A percentile compares a stretch with the other conserved stretches of the same genome.
phyloP scores from a whole-genome alignment of 2,888 invertebrate genomes.

The Melitaea athalia region DNA sequence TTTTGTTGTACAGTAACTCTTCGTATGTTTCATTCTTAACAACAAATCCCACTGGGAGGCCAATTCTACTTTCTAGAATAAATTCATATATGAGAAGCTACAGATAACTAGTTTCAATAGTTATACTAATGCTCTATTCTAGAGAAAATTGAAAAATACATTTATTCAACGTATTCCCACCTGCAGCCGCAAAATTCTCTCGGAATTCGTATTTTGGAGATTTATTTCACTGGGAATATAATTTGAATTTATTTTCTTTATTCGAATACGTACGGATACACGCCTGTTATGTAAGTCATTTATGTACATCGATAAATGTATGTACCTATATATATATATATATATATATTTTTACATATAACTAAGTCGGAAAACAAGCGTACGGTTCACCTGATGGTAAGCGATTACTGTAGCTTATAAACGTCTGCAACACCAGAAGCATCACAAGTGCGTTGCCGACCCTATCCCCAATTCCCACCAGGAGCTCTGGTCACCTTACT shows the following conservation, averaged over 20 bases:
- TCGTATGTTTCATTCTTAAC: neutral
- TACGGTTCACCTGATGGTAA: too few species aligned
- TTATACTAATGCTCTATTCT: conserved; percentile 27
- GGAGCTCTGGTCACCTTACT: too few species aligned
- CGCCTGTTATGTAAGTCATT: conserved; percentile 17
- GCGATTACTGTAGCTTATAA: too few species aligned
- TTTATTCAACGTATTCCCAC: conserved; percentile 38
- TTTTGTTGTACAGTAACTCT: too few species aligned
- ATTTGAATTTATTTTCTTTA: conserved; percentile 32
- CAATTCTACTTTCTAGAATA: neutral
- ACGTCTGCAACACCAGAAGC: too few species aligned
- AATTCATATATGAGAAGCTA: conserved; percentile 5
- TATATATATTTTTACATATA: too few species aligned
- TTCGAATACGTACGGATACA: conserved; percentile 14
- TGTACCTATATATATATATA: too few species aligned
- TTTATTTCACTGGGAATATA: conserved; percentile 32
- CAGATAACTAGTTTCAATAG: conserved; percentile 10
- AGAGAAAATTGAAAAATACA: conserved; percentile 38
- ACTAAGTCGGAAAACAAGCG: too few species aligned
- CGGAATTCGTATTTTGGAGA: conserved; percentile 29
- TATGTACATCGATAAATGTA: neutral
- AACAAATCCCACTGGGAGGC: neutral
- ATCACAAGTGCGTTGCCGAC: too few species aligned
- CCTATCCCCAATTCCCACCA: too few species aligned
- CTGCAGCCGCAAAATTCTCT: conserved; percentile 33